A percentile compares a stretch with the other conserved stretches of the same genome.
Evolutionary conservation across 2,113 vertebrate genomes (phyloP).

Genomic region (Scalopus aquaticus): DNA sequence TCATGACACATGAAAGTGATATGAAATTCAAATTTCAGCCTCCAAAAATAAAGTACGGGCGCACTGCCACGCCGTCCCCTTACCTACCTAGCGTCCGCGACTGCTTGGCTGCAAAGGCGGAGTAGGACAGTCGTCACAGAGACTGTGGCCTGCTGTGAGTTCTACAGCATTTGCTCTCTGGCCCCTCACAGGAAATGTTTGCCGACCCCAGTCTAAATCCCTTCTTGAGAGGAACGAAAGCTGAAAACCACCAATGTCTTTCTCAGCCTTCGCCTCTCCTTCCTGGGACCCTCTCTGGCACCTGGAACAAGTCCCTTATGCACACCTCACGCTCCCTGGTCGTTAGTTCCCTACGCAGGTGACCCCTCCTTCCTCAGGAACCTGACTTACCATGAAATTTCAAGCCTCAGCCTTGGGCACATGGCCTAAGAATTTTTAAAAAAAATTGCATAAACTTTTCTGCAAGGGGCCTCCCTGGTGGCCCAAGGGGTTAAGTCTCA

Average conservation of each 20-base stretch:
- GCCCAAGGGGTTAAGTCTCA: too few species aligned
- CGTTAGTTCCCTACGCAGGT: accelerated
- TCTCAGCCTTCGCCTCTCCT: background rate
- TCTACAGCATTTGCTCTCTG: background rate
- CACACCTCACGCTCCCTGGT: accelerated
- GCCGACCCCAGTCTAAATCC: background rate
- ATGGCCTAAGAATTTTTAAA: accelerated
- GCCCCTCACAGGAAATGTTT: background rate
- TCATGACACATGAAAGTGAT: background rate
- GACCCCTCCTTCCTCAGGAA: background rate
- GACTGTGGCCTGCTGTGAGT: background rate
- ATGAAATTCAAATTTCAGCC: constrained; percentile 31
- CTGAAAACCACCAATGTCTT: background rate
- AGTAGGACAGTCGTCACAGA: background rate
- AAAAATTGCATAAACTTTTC: background rate
- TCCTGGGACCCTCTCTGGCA: background rate
- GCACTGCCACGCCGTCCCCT: background rate
- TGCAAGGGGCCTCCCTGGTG: too few species aligned
- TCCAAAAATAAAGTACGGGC: constrained; percentile 27
- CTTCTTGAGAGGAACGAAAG: background rate
- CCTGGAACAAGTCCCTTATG: accelerated
- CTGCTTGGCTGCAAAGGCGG: background rate
- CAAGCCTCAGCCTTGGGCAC: background rate
- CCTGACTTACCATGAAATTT: background rate
- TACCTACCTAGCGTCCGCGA: background rate